phyloP scores from a whole-genome alignment of 2,113 vertebrate genomes.

The Alethe castanea region DNA sequence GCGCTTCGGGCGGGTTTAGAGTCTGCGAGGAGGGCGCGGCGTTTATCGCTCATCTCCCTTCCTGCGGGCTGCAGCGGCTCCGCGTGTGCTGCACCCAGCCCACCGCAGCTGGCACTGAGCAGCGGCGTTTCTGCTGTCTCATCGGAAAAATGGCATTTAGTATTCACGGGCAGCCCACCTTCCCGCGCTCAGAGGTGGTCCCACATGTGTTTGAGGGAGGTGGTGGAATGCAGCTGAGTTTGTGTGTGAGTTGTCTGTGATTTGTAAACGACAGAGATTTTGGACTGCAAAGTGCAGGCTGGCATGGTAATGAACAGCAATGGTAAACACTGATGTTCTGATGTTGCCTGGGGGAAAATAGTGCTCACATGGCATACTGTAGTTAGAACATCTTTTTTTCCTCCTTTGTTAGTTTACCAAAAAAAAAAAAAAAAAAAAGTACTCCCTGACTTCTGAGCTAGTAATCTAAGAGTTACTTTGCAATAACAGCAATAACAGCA shows the following conservation, averaged over 20 bases:
- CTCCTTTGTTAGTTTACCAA: neutral
- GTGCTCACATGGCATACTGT: neutral
- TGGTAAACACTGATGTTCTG: neutral
- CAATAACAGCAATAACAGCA: neutral
- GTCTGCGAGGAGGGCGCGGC: neutral
- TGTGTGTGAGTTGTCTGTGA: neutral
- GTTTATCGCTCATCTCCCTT: neutral
- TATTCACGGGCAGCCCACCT: neutral
- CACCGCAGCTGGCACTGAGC: neutral
- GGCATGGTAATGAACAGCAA: neutral
- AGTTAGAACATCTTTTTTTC: neutral
- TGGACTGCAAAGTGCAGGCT: neutral
- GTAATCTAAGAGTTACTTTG: neutral
- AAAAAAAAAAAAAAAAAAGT: neutral
- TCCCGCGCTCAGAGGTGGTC: slow-evolving; percentile 7
- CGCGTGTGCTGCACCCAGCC: neutral
- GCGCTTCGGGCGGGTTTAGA: neutral
- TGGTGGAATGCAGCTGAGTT: neutral
- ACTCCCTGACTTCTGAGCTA: neutral
- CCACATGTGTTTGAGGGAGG: neutral
- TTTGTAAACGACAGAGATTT: neutral
- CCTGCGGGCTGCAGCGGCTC: neutral
- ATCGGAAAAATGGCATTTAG: slow-evolving; percentile 1
- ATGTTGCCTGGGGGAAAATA: neutral
- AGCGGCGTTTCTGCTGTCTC: slow-evolving; percentile 7